phyloP scores from a whole-genome alignment of 2,888 invertebrate genomes.

The Troides aeacus region DNA sequence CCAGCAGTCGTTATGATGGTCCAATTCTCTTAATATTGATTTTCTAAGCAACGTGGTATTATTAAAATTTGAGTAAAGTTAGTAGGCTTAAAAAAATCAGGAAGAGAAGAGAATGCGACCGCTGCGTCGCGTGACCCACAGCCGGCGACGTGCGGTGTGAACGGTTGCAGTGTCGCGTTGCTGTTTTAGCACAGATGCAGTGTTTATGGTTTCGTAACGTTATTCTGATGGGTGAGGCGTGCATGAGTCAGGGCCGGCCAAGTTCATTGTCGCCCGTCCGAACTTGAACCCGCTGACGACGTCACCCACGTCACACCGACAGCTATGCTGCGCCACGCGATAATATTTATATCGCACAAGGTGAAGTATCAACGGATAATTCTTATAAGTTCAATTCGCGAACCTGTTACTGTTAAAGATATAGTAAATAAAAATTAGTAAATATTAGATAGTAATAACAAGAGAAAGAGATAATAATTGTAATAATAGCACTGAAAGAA shows the following conservation, averaged over 20 bases:
- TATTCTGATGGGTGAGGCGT: constrained; percentile 62
- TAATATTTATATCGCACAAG: constrained; percentile 6
- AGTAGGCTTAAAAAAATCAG: background rate
- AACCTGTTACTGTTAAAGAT: too few species aligned
- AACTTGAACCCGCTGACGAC: constrained; percentile 72
- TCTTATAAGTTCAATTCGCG: too few species aligned
- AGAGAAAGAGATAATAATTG: too few species aligned
- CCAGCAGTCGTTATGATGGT: too few species aligned
- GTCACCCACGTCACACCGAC: constrained; percentile 44
- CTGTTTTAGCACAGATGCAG: constrained; percentile 56
- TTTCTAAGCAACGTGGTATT: too few species aligned
- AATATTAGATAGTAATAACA: too few species aligned
- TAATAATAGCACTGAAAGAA: too few species aligned
- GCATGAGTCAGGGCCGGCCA: constrained; percentile 77
- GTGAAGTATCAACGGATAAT: background rate
- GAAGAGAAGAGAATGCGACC: background rate
- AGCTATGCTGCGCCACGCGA: constrained; percentile 46
- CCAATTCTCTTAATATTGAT: too few species aligned
- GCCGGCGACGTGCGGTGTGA: constrained; percentile 2
- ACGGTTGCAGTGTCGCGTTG: constrained; percentile 37
- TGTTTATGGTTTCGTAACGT: constrained; percentile 77
- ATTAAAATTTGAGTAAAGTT: too few species aligned
- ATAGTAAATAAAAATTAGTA: too few species aligned
- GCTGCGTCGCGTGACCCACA: background rate
- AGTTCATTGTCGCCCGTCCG: constrained; percentile 77